Conservation (phyloP, 2,113 vertebrate genomes). For the Solea solea region DNA sequence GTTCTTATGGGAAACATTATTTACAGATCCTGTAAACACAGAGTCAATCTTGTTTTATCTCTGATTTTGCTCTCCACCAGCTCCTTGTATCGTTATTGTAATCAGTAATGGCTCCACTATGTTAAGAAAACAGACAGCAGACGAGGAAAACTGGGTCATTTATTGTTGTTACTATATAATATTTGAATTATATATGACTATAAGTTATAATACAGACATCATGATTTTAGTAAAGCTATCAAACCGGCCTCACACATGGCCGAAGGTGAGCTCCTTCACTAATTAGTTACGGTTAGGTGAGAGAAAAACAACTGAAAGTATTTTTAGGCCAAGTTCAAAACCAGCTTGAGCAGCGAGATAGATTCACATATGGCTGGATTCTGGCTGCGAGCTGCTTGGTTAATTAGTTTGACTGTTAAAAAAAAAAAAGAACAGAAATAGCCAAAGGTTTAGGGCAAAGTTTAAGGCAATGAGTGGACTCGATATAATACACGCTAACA, state of each 20-base stretch:
- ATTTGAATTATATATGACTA: too few species aligned
- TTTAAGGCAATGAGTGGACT: conserved; percentile 68
- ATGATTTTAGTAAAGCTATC: conserved; percentile 30
- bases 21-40: neutral
- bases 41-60: neutral
- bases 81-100: neutral
- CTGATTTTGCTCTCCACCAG: neutral
- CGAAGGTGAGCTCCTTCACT: conserved; percentile 43
- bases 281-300: conserved; percentile 55
- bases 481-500: conserved; percentile 71
- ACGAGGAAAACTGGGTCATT: too few species aligned
- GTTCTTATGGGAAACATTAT: neutral
- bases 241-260: conserved; percentile 48
- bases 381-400: conserved; percentile 57
- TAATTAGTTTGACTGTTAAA: conserved; percentile 76
- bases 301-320: conserved; percentile 36
- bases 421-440: conserved; percentile 62
- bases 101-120: neutral
- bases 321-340: conserved; percentile 49
- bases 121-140: neutral
- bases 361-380: conserved; percentile 59
- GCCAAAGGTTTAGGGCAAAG: conserved; percentile 77
- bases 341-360: conserved; percentile 40
- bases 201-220: too few species aligned
- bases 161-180: too few species aligned